A percentile compares a stretch with the other conserved stretches of the same genome.
Evolutionary conservation across 2,113 vertebrate species (phyloP).

Genomic region (Pan troglodytes): NHGRI_mPanTro3-v2.1_pri NC_072402.2:4380501-4381000

Average conservation of each 20-base stretch:
- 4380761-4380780: background rate
- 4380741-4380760: background rate
- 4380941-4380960: accelerated
- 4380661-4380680: constrained; percentile 36
- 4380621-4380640: constrained; percentile 59
- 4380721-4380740: too few relatives aligned
- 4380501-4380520: background rate
- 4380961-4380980: accelerated
- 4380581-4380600: constrained; percentile 54
- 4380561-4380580: constrained; percentile 44
- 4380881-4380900: accelerated
- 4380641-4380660: constrained; percentile 53
- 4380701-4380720: background rate
- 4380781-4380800: accelerated
- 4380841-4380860: background rate
- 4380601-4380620: constrained; percentile 64
- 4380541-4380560: constrained; percentile 52
- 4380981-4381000: accelerated
- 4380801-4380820: background rate
- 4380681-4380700: constrained; percentile 18
- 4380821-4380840: background rate
- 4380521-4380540: background rate
- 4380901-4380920: accelerated
- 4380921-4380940: accelerated
- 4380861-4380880: background rate